Evolutionary conservation across 92 coral and sea anemone genomes (phyloP), one percentile per base, ranked within the genome.

Genomic region (Isaurus tuberculatus): DNA sequence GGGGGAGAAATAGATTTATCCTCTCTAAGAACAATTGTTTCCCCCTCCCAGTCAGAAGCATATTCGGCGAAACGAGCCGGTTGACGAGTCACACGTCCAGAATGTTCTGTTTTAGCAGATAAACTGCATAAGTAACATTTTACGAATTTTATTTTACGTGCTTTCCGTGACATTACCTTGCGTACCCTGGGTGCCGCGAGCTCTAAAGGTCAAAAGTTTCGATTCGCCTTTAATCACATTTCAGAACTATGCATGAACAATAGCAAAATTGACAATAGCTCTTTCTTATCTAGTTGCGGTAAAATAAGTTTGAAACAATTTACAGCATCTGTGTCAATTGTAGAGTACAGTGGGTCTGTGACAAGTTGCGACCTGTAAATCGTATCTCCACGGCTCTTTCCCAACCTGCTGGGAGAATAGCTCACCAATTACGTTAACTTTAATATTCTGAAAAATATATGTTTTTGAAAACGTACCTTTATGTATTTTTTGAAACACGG

Each of bases 261-360:
- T 29, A 66, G 4, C 27, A 23, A 8, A 8, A 36, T 6, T 32
- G 13, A 33, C 11, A 13, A 20, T 29, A 16, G 11, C 43, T 34
- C 34, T 68, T 68, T 57, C 9, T 23, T 57, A 57, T 57, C 65
- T n/a, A 19, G 19, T 31, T 49, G 16, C 20, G 43, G 33, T 2
- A 68, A 16, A 44, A 31, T n/a, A 17, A 30, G 48, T 67, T 2
- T 17, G 27, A 36, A 69, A 49, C 17, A 33, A 22, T 65, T 65
- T 26, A 7, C 2, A 40, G n/a, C 26, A 36, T 26, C 23, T 32
- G 32, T 70, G 36, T 20, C 6, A 16, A n/a, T n/a, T n/a, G n/a
- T n/a, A n/a, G n/a, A n/a, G n/a, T n/a, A n/a, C 55, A 49, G 14
- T 34, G 53, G 82, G 82, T 29, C 82, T 77, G 82, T 69, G 70